Evolutionary conservation across 2,888 invertebrate genomes (phyloP).

Genomic region (Tetranychus truncatus): DNA sequence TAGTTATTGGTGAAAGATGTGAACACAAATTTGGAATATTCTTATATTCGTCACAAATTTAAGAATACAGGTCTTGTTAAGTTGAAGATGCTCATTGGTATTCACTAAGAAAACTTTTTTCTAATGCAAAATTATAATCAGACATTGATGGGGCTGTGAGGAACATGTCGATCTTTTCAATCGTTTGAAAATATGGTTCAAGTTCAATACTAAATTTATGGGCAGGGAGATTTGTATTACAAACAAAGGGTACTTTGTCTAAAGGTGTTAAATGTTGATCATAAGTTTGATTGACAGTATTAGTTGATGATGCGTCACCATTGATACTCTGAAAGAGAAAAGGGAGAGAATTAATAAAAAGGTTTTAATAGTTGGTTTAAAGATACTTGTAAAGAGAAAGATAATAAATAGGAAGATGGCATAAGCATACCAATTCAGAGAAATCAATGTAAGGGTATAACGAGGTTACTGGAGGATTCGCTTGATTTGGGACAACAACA

Average conservation of each 20-base stretch:
- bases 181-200: neutral
- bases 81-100: neutral
- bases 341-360: no score
- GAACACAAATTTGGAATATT: no score
- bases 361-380: no score
- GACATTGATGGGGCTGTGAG: constrained; percentile 7
- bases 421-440: neutral
- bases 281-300: neutral
- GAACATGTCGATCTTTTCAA: constrained; percentile 13
- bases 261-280: neutral
- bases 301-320: neutral
- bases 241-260: neutral
- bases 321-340: neutral
- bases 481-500: neutral
- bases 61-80: no score
- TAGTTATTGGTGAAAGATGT: no score
- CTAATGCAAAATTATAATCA: constrained; percentile 16
- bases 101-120: neutral
- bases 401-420: no score
- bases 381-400: no score
- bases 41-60: no score
- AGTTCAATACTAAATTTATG: neutral
- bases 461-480: neutral
- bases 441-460: neutral
- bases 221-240: neutral